Percentiles rank a stretch among this genome's conserved stretches.
Conservation (phyloP, 1,140 invertebrate species). For the Anadara kagoshimensis region DNA sequence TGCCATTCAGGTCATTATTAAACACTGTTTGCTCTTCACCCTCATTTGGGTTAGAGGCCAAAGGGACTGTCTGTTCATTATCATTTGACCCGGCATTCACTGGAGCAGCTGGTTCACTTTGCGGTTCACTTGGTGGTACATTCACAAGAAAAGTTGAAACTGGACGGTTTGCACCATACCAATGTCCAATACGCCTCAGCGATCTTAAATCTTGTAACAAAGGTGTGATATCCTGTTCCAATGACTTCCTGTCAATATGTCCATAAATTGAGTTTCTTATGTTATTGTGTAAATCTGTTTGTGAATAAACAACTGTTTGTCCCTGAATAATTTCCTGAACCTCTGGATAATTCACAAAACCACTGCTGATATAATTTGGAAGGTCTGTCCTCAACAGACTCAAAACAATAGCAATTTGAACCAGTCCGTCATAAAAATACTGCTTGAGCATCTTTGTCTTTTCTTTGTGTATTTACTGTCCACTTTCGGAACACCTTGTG, state of each 20-base stretch:
- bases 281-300: slow-evolving; percentile 71
- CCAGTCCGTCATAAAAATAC: slow-evolving; percentile 80
- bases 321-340: slow-evolving; percentile 71
- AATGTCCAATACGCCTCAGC: slow-evolving; percentile 20
- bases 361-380: slow-evolving; percentile 79
- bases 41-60: too few species aligned
- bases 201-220: slow-evolving; percentile 35
- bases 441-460: slow-evolving; percentile 62
- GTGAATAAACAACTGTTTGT: slow-evolving; percentile 69
- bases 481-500: slow-evolving; percentile 4
- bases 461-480: background rate
- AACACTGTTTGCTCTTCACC: too few species aligned
- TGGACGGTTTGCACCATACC: background rate
- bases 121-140: background rate
- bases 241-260: slow-evolving; percentile 83
- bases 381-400: slow-evolving; percentile 85
- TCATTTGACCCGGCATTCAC: too few species aligned
- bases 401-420: slow-evolving; percentile 85
- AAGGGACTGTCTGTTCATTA: too few species aligned
- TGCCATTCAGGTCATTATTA: too few species aligned
- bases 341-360: slow-evolving; percentile 74
- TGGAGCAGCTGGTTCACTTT: background rate
- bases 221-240: slow-evolving; percentile 58
- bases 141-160: background rate
- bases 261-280: slow-evolving; percentile 66